Conservation (phyloP, 1,140 invertebrate genomes). For the Metaphire vulgaris region DNA sequence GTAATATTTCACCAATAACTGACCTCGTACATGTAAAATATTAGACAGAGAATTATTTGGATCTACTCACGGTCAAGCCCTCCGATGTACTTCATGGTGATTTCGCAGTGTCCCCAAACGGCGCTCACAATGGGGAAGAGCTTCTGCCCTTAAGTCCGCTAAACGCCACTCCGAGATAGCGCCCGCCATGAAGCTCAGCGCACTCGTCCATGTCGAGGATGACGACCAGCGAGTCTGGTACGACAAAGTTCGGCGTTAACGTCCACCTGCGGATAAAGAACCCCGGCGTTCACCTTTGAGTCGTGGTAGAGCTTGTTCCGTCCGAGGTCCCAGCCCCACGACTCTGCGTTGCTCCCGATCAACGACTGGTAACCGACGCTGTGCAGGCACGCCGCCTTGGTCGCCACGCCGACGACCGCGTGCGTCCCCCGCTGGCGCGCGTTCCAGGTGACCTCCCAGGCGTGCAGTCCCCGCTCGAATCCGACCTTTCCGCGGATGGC, state of each 20-base stretch:
- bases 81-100: slow-evolving; percentile 97
- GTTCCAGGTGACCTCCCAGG: slow-evolving; percentile 96
- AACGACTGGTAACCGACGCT: slow-evolving; percentile 61
- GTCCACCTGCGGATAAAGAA: slow-evolving; percentile 84
- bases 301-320: slow-evolving; percentile 93
- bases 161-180: slow-evolving; percentile 96
- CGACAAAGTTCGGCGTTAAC: slow-evolving; percentile 93
- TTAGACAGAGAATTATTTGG: no score
- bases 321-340: slow-evolving; percentile 98
- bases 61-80: slow-evolving; percentile 86
- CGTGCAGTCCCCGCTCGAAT: slow-evolving; percentile 91
- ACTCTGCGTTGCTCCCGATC: slow-evolving; percentile 77
- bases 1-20: no score
- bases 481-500: slow-evolving; percentile 93
- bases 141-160: slow-evolving; percentile 89
- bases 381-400: slow-evolving; percentile 58
- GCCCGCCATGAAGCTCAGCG: slow-evolving; percentile 94
- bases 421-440: slow-evolving; percentile 93
- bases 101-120: slow-evolving; percentile 99
- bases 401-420: slow-evolving; percentile 96
- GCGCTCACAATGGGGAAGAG: slow-evolving; percentile 96
- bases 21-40: no score
- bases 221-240: slow-evolving; percentile 93
- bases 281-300: slow-evolving; percentile 70
- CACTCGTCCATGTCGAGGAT: slow-evolving; percentile 99